These are phyloP conservation scores for Caenorhabditis zanzibari DNA, from an alignment of 2,888 invertebrate species.

Conservation along the genomic window DNA sequence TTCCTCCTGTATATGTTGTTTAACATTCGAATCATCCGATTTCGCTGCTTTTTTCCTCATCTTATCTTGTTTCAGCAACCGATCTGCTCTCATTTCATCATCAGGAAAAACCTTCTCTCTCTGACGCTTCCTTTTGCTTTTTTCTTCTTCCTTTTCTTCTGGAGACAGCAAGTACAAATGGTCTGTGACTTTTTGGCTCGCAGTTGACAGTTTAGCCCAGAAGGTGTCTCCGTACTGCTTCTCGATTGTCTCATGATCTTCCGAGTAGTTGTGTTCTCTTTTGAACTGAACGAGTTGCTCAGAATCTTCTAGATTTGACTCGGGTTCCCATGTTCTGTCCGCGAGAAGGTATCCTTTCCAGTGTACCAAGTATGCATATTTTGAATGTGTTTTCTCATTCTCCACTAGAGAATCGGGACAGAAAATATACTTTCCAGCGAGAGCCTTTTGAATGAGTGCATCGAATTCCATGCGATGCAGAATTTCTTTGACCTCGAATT, in stretches of 20 bases:
- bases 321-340: conserved; percentile 57
- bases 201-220: not conserved
- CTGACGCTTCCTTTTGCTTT: too few species aligned
- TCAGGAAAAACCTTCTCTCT: too few species aligned
- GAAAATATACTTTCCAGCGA: not conserved
- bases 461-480: conserved; percentile 4
- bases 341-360: conserved; percentile 20
- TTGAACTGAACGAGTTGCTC: not conserved
- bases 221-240: not conserved
- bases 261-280: not conserved
- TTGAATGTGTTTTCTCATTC: not conserved
- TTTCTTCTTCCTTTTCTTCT: too few species aligned
- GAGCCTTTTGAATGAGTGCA: not conserved
- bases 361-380: conserved; percentile 42
- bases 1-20: too few species aligned
- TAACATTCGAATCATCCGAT: too few species aligned
- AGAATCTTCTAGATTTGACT: conserved; percentile 15
- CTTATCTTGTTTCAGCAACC: too few species aligned
- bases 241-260: not conserved
- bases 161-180: too few species aligned
- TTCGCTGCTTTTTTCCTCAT: too few species aligned
- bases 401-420: not conserved
- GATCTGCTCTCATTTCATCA: too few species aligned
- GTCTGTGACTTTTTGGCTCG: too few species aligned
- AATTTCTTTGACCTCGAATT: not conserved